Evolutionary conservation across 92 coral and sea anemone species (phyloP).

Genomic region (Nematostella vectensis): DNA sequence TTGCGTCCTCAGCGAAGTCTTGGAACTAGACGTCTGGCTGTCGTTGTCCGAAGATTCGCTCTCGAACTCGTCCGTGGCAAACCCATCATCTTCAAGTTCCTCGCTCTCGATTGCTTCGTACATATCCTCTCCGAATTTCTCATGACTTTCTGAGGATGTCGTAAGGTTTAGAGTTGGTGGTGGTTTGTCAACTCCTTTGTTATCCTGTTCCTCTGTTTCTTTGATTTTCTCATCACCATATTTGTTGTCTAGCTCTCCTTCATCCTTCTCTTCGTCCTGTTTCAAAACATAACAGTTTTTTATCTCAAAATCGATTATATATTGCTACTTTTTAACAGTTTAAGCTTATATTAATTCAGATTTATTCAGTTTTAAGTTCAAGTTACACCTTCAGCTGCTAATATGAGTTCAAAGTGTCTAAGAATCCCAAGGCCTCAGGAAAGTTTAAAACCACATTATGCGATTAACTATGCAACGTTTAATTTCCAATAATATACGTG

Average conservation of each 20-base stretch:
- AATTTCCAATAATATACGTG: too few species aligned
- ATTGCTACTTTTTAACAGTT: too few species aligned
- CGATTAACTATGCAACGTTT: too few species aligned
- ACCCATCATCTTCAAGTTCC: slow-evolving; percentile 70
- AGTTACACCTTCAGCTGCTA: too few species aligned
- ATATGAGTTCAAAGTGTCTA: too few species aligned
- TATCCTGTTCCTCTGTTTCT: too few species aligned
- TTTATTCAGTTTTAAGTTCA: too few species aligned
- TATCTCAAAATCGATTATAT: too few species aligned
- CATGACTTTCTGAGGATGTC: slow-evolving; percentile 17
- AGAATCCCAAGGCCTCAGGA: too few species aligned
- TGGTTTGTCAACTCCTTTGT: too few species aligned
- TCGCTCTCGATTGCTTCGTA: slow-evolving; percentile 42
- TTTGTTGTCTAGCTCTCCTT: background rate
- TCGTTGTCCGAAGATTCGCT: slow-evolving; percentile 71
- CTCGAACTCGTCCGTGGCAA: slow-evolving; percentile 72
- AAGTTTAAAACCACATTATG: too few species aligned
- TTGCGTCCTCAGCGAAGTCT: slow-evolving; percentile 43
- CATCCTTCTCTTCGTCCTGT: slow-evolving; percentile 2
- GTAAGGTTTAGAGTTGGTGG: slow-evolving; percentile 4
- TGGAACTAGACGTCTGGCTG: slow-evolving; percentile 28
- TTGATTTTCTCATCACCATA: background rate
- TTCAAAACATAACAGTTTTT: background rate
- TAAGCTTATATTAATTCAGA: too few species aligned
- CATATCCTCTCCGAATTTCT: slow-evolving; percentile 34